phyloP scores from a whole-genome alignment of 2,888 invertebrate genomes.

The Labia minor region DNA sequence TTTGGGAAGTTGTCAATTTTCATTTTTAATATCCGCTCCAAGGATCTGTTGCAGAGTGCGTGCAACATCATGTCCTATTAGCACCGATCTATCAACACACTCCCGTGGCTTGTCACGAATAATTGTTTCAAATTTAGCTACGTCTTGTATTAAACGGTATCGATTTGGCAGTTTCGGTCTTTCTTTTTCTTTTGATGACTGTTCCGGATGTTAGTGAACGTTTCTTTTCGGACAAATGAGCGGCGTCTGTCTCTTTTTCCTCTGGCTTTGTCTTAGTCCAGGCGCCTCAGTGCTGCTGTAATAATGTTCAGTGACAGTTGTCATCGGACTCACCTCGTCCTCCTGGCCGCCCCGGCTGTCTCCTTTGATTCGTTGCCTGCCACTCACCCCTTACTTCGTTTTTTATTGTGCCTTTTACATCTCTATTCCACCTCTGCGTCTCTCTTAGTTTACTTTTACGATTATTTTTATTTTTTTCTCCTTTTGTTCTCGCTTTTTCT shows the following conservation, averaged over 20 bases:
- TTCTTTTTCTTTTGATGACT: not conserved
- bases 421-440: not conserved
- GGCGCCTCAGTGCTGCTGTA: constrained; percentile 28
- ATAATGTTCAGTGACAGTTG: constrained; percentile 39
- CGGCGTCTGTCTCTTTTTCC: not conserved
- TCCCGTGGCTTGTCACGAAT: not conserved
- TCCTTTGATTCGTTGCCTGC: constrained; percentile 14
- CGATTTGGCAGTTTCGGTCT: not conserved
- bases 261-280: too few relatives aligned
- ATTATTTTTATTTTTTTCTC: not conserved
- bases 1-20: constrained; percentile 5
- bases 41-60: not conserved
- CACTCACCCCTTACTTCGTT: not conserved
- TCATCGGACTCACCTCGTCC: constrained; percentile 32
- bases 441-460: constrained; percentile 7
- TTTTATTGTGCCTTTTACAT: constrained; percentile 16
- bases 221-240: constrained; percentile 8
- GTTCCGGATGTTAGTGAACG: not conserved
- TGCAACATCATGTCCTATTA: not conserved
- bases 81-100: not conserved
- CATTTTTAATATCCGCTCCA: not conserved
- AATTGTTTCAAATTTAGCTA: constrained; percentile 2
- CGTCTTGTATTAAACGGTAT: constrained; percentile 7
- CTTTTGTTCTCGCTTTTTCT: too few relatives aligned
- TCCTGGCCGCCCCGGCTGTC: not conserved